Evolutionary conservation across 2,113 vertebrate species (phyloP).

Genomic region (Cinclus cinclus): DNA sequence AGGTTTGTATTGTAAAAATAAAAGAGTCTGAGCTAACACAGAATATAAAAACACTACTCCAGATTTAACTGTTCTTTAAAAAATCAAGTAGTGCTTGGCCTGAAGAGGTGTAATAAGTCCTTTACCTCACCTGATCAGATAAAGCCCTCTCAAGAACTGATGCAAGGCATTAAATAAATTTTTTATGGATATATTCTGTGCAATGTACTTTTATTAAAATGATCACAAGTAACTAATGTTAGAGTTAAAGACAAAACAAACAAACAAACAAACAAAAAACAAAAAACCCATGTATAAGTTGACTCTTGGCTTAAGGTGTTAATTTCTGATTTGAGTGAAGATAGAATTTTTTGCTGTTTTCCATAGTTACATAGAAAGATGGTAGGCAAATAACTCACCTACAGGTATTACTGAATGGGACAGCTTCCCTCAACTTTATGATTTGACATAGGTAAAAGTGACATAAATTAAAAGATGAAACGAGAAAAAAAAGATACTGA

Average conservation of each 20-base stretch:
- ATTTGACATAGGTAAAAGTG: neutral
- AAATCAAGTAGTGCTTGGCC: neutral
- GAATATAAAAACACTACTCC: neutral
- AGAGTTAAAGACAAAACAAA: no score
- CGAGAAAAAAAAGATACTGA: neutral
- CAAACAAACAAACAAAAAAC: no score
- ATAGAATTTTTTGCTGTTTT: neutral
- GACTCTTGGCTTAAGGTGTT: neutral
- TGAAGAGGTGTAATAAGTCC: neutral
- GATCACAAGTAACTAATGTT: neutral
- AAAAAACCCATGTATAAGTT: neutral
- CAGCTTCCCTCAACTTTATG: neutral
- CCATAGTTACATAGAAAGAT: neutral
- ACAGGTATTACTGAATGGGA: neutral
- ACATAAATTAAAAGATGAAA: neutral
- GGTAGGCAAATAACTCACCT: neutral
- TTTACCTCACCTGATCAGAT: neutral
- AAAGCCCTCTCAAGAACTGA: fast-evolving
- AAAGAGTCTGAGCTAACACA: neutral
- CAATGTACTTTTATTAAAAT: neutral
- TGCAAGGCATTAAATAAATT: neutral
- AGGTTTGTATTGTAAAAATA: neutral
- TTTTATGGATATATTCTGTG: neutral
- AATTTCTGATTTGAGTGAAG: neutral
- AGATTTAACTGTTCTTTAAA: neutral